A percentile compares a stretch with the other conserved stretches of the same genome.
Evolutionary conservation across 2,113 vertebrate genomes (phyloP).

Genomic region (Ovis canadensis): DNA sequence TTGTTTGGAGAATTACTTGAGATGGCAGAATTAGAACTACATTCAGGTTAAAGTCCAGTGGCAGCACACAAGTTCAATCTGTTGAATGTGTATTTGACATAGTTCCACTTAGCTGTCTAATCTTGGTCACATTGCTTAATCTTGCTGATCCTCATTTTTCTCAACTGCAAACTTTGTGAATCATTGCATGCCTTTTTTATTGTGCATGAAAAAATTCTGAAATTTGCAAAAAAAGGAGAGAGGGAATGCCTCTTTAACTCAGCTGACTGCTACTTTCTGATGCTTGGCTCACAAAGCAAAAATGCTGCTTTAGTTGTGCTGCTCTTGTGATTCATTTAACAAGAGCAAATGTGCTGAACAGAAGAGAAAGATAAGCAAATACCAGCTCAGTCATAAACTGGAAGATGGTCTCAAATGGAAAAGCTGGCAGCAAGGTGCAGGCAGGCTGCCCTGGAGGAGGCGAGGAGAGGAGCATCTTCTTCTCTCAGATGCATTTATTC

Average conservation of each 20-base stretch:
- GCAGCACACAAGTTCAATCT: not conserved
- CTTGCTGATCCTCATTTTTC: slow-evolving; percentile 27
- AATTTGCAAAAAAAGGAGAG: slow-evolving; percentile 10
- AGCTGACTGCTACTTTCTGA: slow-evolving; percentile 30
- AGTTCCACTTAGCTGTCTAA: not conserved
- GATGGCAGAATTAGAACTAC: not conserved
- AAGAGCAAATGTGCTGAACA: slow-evolving; percentile 37
- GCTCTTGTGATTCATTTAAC: slow-evolving; percentile 37
- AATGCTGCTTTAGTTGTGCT: slow-evolving; percentile 12
- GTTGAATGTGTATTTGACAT: not conserved
- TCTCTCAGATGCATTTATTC: not conserved
- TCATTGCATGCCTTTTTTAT: not conserved
- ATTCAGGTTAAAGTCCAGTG: not conserved
- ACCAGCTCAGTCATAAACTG: not conserved
- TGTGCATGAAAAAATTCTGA: slow-evolving; percentile 31
- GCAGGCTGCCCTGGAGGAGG: not conserved
- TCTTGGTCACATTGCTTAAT: slow-evolving; percentile 30
- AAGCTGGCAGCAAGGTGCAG: not conserved
- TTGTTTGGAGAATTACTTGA: slow-evolving; percentile 1
- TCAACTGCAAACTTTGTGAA: slow-evolving; percentile 33
- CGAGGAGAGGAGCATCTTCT: not conserved
- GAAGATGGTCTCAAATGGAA: slow-evolving; percentile 24
- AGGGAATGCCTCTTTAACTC: slow-evolving; percentile 12
- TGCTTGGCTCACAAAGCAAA: slow-evolving; percentile 47
- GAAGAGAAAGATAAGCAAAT: slow-evolving; percentile 54